Conservation (phyloP, 2,888 invertebrate species). For the Ophonus ardosiacus region DNA sequence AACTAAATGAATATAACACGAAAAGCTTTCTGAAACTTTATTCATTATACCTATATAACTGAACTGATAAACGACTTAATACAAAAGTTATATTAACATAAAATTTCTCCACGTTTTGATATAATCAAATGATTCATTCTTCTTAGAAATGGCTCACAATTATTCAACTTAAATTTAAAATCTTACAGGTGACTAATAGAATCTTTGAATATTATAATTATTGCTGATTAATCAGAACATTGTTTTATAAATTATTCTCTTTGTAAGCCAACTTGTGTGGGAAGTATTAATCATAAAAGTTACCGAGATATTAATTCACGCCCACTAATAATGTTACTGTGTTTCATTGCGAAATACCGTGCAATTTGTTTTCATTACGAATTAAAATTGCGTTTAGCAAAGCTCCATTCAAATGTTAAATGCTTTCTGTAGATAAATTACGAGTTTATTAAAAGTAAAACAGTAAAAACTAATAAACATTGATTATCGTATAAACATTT, state of each 20-base stretch:
- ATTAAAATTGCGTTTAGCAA: background rate
- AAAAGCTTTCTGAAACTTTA: slow-evolving; percentile 20
- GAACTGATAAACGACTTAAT: slow-evolving; percentile 9
- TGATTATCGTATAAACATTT: no score
- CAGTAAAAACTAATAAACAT: background rate
- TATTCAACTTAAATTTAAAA: background rate
- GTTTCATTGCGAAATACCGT: background rate
- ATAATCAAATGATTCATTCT: slow-evolving; percentile 40
- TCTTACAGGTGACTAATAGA: background rate
- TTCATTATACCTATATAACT: slow-evolving; percentile 4
- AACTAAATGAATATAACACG: background rate
- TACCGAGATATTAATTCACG: slow-evolving; percentile 11
- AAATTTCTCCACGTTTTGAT: background rate
- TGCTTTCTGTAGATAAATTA: background rate
- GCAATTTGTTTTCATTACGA: background rate
- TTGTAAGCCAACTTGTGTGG: slow-evolving; percentile 11
- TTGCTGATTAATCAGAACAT: slow-evolving; percentile 15
- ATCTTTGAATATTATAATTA: background rate
- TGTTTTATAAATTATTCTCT: slow-evolving; percentile 6
- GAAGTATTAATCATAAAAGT: slow-evolving; percentile 18
- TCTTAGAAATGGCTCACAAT: background rate
- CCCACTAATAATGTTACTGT: background rate
- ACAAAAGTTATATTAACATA: slow-evolving; percentile 40
- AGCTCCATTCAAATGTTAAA: background rate
- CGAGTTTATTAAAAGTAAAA: background rate